Base-by-base conservation (phyloP, 2,888 invertebrate species). In the Lasioglossum vierecki region DNA sequence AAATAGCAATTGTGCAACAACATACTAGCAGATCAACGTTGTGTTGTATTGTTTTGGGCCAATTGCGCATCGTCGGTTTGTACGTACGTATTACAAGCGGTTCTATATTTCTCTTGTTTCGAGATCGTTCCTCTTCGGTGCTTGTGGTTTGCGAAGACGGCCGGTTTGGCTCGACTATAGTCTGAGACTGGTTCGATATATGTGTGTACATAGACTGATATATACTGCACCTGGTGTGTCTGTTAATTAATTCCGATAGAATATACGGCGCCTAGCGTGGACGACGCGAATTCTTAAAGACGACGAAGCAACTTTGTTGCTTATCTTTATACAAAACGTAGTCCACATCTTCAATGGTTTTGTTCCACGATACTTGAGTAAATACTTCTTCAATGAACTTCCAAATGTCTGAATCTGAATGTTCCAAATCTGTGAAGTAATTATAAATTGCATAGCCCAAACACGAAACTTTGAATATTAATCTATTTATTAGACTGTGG, bases 141-240 rank as follows among this genome's bases (percentile, higher is more conserved):
- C 81, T 88, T 83, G 90, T 46, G 85, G 85, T 89, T 80, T 88
- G 70, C 83, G 75, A 80, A 88, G 83, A 82, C 86, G 79, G 72
- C 53, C 78, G 81, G 76, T 53, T 70, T 66, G 63, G 68, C 68
- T 75, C 49, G 60, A 22, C 66, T 83, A 68, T n/a, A 46, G 30
- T 35, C 66, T 49, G 41, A 73, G 66, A 76, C 41, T 57, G 60
- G 82, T 68, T 78, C 70, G 63, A 63, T 84, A n/a, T 39, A 70
- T n/a, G 66, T 49, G 72, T 57, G 70, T 66, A 49, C 72, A 57
- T 30, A 80, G 66, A 39, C 75, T 60, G 76, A 76, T 63, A 71
- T 41, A 63, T 75, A 57, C 30, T 41, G 68, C 85, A 77, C 70
- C 71, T 84, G 76, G 80, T 74, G 80, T 85, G 72, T 30, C 85